These are phyloP conservation scores for Piscicola geometra DNA, from an alignment of 2,888 invertebrate genomes.

Conservation along the genomic window DNA sequence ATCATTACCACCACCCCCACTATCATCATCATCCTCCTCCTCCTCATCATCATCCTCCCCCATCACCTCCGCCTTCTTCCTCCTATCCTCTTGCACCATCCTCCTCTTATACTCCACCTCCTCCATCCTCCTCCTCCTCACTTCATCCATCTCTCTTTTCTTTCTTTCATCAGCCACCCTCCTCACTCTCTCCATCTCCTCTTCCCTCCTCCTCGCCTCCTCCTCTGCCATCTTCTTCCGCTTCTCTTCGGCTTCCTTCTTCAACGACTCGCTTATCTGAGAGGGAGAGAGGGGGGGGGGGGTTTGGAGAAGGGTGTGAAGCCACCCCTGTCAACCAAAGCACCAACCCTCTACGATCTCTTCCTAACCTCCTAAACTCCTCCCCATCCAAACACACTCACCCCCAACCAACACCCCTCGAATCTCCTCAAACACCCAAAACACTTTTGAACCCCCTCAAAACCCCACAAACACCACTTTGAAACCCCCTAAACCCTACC, in stretches of 20 bases:
- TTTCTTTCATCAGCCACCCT: slow-evolving; percentile 10
- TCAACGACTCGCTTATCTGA: slow-evolving; percentile 27
- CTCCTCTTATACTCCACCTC: slow-evolving; percentile 26
- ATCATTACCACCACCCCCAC: not conserved
- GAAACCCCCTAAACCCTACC: no score
- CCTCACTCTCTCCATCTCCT: slow-evolving; percentile 20
- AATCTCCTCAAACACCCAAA: no score
- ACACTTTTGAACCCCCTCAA: no score
- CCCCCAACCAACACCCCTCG: no score
- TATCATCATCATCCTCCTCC: slow-evolving; percentile 3
- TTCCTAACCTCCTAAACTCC: no score
- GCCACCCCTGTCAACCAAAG: no score
- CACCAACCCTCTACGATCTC: no score
- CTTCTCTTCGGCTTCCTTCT: slow-evolving; percentile 21
- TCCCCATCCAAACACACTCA: no score
- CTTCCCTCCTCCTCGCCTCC: slow-evolving; percentile 19
- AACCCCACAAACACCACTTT: no score
- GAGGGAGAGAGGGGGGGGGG: no score
- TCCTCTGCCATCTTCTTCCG: slow-evolving; percentile 7
- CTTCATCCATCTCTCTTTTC: slow-evolving; percentile 26
- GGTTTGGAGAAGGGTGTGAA: no score
- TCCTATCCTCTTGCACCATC: slow-evolving; percentile 18
- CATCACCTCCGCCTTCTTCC: not conserved
- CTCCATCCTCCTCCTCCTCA: slow-evolving; percentile 19
- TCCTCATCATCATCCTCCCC: not conserved